Base-by-base conservation (phyloP, 2,113 vertebrate species). In the Grammomys dolichurus region DNA sequence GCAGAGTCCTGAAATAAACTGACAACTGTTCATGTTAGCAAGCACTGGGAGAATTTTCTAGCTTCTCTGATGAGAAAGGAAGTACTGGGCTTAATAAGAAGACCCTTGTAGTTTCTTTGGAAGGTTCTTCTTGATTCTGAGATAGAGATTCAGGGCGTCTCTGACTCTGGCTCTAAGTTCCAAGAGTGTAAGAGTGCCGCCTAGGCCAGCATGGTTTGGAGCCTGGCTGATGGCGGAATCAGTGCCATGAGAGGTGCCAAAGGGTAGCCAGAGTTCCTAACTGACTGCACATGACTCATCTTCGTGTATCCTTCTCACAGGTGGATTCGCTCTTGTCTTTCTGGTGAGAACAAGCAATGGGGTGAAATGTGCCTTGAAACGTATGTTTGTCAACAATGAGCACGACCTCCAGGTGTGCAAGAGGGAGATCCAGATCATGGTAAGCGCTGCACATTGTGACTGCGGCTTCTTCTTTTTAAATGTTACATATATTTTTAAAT, bases 381-480 rank as follows among this genome's bases (percentile, higher is more conserved):
- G 99, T 96, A 99, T 99, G 99, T 99, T 99, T 8, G 99, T 99
- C 98, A 99, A 99, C 98, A 99, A 99, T 0, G 99, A 99, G 96
- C 98, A 99, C 0, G 99, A 99, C 97, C 98, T 99, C 94, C 99
- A 99, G 95, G 98, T 99, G 97, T 99, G 99, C 99, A 99, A 99
- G 96, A 98, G 99, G 97, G 99, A 99, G 97, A 99, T 99, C 98
- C 99, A 99, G 96, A 99, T 99, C 97, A 99, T 99, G 99, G 99
- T 99, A 98, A 99, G 70, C 65, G 43, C 1, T 24, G 3, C 19
- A 31, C 48, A 4, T 13, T 48, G 43, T 67, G 17, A 48, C 60
- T 67, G 17, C 2, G 65, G 28, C 31, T 43, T 51, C 51, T 56
- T 22, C n/a, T 84, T 84, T 63, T 63, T 84, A 60, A 84, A 63